Percentiles rank a stretch among this genome's conserved stretches.
Conservation (phyloP, 2,797 vertebrate species). For the Thunnus albacares region DNA sequence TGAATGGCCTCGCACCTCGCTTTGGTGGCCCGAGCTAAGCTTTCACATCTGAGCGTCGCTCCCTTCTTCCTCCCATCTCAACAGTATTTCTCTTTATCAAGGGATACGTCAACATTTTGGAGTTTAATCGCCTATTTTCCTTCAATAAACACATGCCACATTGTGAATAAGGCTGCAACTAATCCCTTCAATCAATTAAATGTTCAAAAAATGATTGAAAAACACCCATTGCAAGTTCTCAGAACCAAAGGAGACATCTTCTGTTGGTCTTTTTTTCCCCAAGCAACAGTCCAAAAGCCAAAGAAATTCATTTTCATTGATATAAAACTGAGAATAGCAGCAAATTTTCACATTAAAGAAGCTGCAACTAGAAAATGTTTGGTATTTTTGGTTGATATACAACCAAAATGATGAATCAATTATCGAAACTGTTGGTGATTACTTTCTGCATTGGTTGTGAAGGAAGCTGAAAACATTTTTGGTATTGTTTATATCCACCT, state of each 20-base stretch:
- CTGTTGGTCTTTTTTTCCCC: neutral
- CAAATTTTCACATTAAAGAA: neutral
- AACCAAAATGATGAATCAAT: neutral
- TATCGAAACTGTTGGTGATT: neutral
- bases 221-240: neutral
- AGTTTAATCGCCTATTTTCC: slow-evolving; percentile 31
- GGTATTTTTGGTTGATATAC: neutral
- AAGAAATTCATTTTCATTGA: neutral
- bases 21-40: slow-evolving; percentile 25
- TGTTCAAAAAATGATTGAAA: neutral
- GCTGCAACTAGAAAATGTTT: neutral
- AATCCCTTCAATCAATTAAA: neutral
- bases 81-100: slow-evolving; percentile 1
- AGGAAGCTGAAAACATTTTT: neutral
- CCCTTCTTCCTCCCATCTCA: slow-evolving; percentile 3
- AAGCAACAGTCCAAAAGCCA: neutral
- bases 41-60: slow-evolving; percentile 10
- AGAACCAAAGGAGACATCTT: no score
- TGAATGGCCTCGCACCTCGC: slow-evolving; percentile 41
- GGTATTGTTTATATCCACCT: neutral
- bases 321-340: neutral
- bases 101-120: slow-evolving; percentile 30
- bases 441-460: neutral
- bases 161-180: neutral
- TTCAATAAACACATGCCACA: neutral